These are phyloP conservation scores for Leptarthrus brevirostris DNA, from an alignment of 2,888 invertebrate species.

Conservation along the genomic window DNA sequence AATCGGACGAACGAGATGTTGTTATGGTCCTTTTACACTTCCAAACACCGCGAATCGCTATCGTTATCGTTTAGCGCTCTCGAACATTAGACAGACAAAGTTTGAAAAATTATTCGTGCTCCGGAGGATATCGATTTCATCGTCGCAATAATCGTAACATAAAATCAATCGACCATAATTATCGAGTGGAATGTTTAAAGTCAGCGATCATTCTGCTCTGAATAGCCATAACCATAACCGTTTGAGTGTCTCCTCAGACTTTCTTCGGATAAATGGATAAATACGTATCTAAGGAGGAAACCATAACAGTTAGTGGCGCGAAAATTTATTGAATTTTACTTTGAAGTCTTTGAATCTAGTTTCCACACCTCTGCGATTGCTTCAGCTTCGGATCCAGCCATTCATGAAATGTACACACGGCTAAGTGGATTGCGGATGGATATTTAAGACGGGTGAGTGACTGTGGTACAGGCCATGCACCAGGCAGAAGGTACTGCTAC, in stretches of 20 bases:
- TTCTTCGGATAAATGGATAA: conserved; percentile 42
- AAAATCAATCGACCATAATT: conserved; percentile 50
- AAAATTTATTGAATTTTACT: conserved; percentile 44
- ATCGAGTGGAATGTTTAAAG: conserved; percentile 37
- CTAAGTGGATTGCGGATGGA: background rate
- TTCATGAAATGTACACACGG: background rate
- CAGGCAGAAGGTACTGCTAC: too few relatives aligned
- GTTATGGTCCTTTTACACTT: too few relatives aligned
- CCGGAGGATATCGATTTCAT: conserved; percentile 41
- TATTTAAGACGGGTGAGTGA: background rate
- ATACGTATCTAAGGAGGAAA: conserved; percentile 35
- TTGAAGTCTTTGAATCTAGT: conserved; percentile 36
- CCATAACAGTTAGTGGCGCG: conserved; percentile 44
- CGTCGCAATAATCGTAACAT: conserved; percentile 47
- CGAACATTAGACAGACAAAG: background rate
- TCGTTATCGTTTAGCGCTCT: background rate
- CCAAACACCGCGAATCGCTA: too few relatives aligned
- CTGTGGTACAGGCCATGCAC: too few relatives aligned
- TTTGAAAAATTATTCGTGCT: conserved; percentile 8
- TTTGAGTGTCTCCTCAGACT: conserved; percentile 44
- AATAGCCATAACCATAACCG: conserved; percentile 40
- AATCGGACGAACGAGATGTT: too few relatives aligned
- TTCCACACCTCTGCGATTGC: conserved; percentile 33
- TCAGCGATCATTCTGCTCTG: conserved; percentile 37
- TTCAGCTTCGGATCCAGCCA: background rate